A percentile compares a stretch with the other conserved stretches of the same genome.
Conservation (phyloP, 1,140 invertebrate species). For the Octopus sinensis region DNA sequence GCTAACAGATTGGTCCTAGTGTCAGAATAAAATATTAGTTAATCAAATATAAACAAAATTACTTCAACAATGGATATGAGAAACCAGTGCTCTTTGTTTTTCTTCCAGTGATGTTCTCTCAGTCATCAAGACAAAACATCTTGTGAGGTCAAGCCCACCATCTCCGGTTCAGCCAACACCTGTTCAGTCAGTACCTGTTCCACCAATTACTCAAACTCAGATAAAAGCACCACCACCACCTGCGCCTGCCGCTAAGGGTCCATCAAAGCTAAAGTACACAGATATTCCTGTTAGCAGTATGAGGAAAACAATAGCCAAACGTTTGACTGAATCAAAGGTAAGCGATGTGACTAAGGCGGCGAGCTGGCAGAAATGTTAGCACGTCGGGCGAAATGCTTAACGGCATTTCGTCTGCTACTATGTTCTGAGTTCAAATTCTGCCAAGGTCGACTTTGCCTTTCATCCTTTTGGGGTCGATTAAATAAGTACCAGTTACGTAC, state of each 20-base stretch:
- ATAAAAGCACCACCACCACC: constrained; percentile 30
- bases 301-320: constrained; percentile 77
- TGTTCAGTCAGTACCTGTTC: constrained; percentile 12
- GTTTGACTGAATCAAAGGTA: constrained; percentile 85
- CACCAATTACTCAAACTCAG: constrained; percentile 4
- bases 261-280: constrained; percentile 70
- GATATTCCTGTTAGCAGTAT: constrained; percentile 76
- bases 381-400: no score
- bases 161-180: not conserved
- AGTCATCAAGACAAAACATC: constrained; percentile 62
- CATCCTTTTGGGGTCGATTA: no score
- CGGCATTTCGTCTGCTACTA: no score
- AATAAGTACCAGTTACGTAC: no score
- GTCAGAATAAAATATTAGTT: no score
- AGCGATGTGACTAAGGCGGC: not conserved
- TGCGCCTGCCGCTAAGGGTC: constrained; percentile 47
- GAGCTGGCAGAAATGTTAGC: no score
- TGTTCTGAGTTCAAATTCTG: no score
- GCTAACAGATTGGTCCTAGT: no score
- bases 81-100: not conserved
- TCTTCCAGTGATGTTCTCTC: constrained; percentile 62
- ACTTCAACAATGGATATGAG: no score
- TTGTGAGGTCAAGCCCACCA: constrained; percentile 42
- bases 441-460: no score
- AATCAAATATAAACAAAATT: no score